Conservation (phyloP, 2,888 invertebrate species). For the Aelia acuminata region DNA sequence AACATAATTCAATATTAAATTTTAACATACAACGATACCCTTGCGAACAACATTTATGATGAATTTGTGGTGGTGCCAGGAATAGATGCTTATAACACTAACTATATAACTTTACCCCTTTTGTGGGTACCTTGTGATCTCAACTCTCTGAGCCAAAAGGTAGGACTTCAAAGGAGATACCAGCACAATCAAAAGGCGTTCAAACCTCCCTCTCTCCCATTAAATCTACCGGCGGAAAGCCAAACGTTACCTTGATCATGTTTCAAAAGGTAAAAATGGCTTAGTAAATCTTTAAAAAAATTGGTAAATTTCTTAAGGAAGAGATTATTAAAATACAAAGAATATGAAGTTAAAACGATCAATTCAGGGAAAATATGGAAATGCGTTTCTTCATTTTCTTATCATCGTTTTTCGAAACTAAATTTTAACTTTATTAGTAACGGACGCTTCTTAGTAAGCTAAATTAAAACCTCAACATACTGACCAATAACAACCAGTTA, state of each 20-base stretch:
- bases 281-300: background rate
- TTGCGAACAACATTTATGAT: background rate
- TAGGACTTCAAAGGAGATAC: constrained; percentile 2
- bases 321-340: no score
- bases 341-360: no score
- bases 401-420: no score
- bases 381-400: no score
- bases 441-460: no score
- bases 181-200: background rate
- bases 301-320: background rate
- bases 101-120: constrained; percentile 9
- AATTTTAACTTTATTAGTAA: no score
- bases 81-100: background rate
- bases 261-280: background rate
- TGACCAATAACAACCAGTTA: no score
- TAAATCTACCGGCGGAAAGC: background rate
- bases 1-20: background rate
- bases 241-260: background rate
- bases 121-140: constrained; percentile 11
- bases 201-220: background rate
- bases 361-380: no score
- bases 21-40: background rate
- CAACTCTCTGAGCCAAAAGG: background rate
- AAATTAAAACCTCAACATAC: no score
- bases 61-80: background rate